Percentiles rank a stretch among this genome's conserved stretches.
These are phyloP conservation scores for Hippasteria phrygiana DNA, from an alignment of 53 echinoderm and acorn worm genomes.

Conservation along the genomic window DNA sequence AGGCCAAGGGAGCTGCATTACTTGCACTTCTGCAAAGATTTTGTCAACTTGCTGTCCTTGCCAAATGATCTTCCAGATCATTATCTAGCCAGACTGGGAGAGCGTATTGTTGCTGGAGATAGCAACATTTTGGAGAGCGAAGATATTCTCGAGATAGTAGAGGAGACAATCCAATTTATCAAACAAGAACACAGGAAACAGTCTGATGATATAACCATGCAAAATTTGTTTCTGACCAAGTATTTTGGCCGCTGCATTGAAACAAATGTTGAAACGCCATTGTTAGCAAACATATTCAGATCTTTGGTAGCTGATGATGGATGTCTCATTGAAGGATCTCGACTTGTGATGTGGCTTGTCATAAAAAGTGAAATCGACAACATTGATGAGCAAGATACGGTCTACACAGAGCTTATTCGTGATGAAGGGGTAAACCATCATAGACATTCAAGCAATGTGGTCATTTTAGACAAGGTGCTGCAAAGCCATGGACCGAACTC, in stretches of 20 bases:
- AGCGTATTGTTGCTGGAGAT: neutral
- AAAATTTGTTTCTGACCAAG: slow-evolving; percentile 43
- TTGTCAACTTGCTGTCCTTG: slow-evolving; percentile 58
- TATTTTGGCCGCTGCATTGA: slow-evolving; percentile 63
- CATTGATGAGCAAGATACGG: slow-evolving; percentile 23
- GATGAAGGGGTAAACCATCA: slow-evolving; percentile 21
- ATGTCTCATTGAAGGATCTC: slow-evolving; percentile 48
- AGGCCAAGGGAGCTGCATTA: slow-evolving; percentile 40
- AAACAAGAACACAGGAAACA: neutral
- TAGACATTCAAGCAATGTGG: neutral
- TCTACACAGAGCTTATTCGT: slow-evolving; percentile 9
- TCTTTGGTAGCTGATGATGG: slow-evolving; percentile 22
- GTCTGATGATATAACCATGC: neutral
- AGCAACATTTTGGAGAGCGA: slow-evolving; percentile 35
- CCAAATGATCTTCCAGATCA: slow-evolving; percentile 26
- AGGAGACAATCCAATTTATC: neutral
- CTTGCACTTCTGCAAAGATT: slow-evolving; percentile 62
- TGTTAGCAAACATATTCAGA: slow-evolving; percentile 41
- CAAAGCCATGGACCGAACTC: slow-evolving; percentile 2
- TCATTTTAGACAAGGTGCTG: slow-evolving; percentile 31
- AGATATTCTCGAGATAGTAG: slow-evolving; percentile 28
- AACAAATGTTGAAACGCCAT: slow-evolving; percentile 55
- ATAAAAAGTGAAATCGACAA: slow-evolving; percentile 55
- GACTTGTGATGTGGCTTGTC: slow-evolving; percentile 46
- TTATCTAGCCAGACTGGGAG: slow-evolving; percentile 35